Evolutionary conservation across 1,140 invertebrate species (phyloP), one percentile per base, ranked within the genome.

Genomic region (Drosophila repletoides): DNA sequence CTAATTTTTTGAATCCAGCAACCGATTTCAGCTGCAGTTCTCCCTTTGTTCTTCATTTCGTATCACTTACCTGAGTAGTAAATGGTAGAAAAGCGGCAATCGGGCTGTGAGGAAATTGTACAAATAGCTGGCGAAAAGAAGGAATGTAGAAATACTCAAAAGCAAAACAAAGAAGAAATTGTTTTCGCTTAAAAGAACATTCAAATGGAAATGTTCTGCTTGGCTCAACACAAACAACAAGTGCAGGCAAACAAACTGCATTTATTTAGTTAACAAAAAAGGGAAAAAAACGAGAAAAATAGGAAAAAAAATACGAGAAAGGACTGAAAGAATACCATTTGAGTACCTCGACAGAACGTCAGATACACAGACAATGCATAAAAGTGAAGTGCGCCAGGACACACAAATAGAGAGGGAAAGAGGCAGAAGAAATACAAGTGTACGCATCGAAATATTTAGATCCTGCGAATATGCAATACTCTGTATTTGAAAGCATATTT

Each of bases 171-270:
- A 84, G 80, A 84, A 86, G 83, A 76, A 84, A 84, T 86, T 84
- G 80, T 80, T 86, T 80, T 79, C 80, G 80, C 80, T 86, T 86
- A 84, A 84, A 84, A 84, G 80, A 86, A 84, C 80, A 84, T 84
- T 84, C 80, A 80, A 84, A 84, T 84, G 80, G 80, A 84, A 84
- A 84, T 86, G 80, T 84, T 84, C 75, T 86, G 80, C 80, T 86
- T 84, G 80, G 80, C 75, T 84, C 80, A 86, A 84, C 80, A 84
- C 80, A 84, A 84, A 84, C 79, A 84, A 84, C 79, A 76, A 83
- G 68, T 83, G 77, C 77, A 76, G 72, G 77, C 77, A 81, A 75
- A 77, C 77, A 80, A 84, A 86, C 80, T 86, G 79, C 80, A 79
- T 84, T 84, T 84, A 86, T 86, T 84, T 84, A 65, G 75, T 84